phyloP scores from a whole-genome alignment of 2,888 invertebrate species.

The Horisme vitalbata region DNA sequence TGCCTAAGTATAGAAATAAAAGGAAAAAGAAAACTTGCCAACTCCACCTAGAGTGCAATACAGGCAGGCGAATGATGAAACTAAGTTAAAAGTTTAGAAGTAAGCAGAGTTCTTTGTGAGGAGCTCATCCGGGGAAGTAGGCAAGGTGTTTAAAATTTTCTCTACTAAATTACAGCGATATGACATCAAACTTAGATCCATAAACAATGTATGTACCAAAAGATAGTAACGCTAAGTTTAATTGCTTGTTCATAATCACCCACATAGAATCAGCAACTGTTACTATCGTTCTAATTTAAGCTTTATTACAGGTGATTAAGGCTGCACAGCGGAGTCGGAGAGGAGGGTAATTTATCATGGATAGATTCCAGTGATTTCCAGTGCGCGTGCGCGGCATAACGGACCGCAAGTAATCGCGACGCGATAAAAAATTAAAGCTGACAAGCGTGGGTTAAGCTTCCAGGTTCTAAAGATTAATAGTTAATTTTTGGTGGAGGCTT shows the following conservation, averaged over 20 bases:
- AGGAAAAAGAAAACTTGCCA: too few relatives aligned
- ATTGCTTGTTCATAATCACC: constrained; percentile 40
- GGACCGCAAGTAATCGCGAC: constrained; percentile 64
- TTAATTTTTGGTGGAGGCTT: background rate
- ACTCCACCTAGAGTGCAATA: too few relatives aligned
- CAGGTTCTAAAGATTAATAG: constrained; percentile 15
- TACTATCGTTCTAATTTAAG: constrained; percentile 20
- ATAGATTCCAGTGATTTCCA: constrained; percentile 53
- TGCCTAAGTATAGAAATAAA: too few relatives aligned
- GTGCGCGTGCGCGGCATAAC: constrained; percentile 66
- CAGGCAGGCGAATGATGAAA: too few relatives aligned
- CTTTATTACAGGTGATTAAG: constrained; percentile 30
- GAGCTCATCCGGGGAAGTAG: too few relatives aligned
- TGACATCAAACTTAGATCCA: constrained; percentile 30
- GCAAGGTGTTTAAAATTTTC: constrained; percentile 18
- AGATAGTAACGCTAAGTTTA: constrained; percentile 37
- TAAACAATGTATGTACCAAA: constrained; percentile 36
- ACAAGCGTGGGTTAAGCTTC: constrained; percentile 26
- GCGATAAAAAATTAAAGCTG: constrained; percentile 59
- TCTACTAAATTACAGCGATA: constrained; percentile 30
- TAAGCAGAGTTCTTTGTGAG: too few relatives aligned
- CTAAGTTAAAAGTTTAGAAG: too few relatives aligned
- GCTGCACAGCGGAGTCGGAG: constrained; percentile 26
- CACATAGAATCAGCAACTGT: constrained; percentile 28
- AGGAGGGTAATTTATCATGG: constrained; percentile 46